phyloP scores from a whole-genome alignment of 2,888 invertebrate species.

The Hetaerina titia region DNA sequence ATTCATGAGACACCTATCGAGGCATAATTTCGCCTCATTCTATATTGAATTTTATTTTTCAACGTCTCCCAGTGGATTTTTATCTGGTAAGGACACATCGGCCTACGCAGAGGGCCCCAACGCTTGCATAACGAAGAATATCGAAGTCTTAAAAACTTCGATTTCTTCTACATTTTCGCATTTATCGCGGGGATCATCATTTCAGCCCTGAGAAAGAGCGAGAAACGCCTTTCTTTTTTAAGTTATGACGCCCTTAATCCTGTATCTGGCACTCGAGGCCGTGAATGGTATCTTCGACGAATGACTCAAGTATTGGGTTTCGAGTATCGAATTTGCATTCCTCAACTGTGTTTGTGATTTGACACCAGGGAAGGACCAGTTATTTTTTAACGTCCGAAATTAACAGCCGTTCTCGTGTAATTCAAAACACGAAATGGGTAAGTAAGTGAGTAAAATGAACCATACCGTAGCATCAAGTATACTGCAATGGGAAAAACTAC shows the following conservation, averaged over 20 bases:
- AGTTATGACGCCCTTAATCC: conserved; percentile 50
- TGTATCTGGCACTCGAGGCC: neutral
- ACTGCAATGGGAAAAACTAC: conserved; percentile 45
- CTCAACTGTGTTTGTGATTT: neutral
- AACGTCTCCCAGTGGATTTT: neutral
- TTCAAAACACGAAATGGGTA: conserved; percentile 31
- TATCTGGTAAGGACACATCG: neutral
- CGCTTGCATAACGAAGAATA: neutral
- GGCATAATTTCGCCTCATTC: conserved; percentile 15
- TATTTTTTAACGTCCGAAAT: conserved; percentile 49
- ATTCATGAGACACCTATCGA: neutral
- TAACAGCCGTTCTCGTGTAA: conserved; percentile 48
- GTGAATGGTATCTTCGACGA: conserved; percentile 29
- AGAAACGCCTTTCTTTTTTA: conserved; percentile 38
- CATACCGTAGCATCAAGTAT: neutral
- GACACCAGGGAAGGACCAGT: neutral
- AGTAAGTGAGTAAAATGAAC: conserved; percentile 4
- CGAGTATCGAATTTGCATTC: conserved; percentile 52
- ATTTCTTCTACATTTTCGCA: conserved; percentile 10
- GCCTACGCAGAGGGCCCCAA: neutral
- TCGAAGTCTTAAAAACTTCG: neutral
- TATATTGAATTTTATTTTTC: neutral
- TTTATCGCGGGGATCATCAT: conserved; percentile 10
- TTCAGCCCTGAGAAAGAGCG: neutral
- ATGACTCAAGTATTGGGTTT: conserved; percentile 53